These are phyloP conservation scores for Sanderia malayensis DNA, from an alignment of 30 jellyfish, hydroid and myxozoan genomes.

Conservation along the genomic window DNA sequence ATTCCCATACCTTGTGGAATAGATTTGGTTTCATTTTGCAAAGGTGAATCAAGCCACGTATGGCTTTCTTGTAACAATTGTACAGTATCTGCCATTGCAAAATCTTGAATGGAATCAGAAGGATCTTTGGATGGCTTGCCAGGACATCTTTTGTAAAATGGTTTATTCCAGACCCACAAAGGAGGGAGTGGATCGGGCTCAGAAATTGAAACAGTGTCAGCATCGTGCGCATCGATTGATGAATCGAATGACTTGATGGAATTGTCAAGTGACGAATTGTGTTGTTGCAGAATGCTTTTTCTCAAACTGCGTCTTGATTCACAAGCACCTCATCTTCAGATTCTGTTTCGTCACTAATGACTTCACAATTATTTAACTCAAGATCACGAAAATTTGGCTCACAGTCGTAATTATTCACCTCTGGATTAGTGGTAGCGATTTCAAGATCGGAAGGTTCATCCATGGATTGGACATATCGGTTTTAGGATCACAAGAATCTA, in stretches of 20 bases:
- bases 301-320: conserved; percentile 53
- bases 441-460: no score
- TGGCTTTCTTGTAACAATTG: neutral
- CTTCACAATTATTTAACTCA: no score
- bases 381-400: no score
- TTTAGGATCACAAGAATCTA: no score
- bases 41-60: neutral
- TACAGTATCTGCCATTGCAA: neutral
- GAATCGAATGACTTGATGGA: neutral
- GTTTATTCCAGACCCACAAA: conserved; percentile 17
- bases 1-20: no score
- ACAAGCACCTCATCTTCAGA: conserved; percentile 38
- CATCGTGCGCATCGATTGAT: neutral
- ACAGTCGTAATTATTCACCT: no score
- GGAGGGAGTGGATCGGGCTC: neutral
- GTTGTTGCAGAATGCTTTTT: conserved; percentile 34
- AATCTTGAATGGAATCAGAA: neutral
- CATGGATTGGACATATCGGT: no score
- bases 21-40: no score
- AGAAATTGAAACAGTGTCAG: neutral
- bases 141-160: conserved; percentile 33
- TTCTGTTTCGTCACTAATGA: conserved; percentile 12
- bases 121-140: conserved; percentile 11
- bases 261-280: neutral
- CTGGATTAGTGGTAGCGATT: no score